Conservation (phyloP, 2,888 invertebrate species). For the Himalopsyche japonica region DNA sequence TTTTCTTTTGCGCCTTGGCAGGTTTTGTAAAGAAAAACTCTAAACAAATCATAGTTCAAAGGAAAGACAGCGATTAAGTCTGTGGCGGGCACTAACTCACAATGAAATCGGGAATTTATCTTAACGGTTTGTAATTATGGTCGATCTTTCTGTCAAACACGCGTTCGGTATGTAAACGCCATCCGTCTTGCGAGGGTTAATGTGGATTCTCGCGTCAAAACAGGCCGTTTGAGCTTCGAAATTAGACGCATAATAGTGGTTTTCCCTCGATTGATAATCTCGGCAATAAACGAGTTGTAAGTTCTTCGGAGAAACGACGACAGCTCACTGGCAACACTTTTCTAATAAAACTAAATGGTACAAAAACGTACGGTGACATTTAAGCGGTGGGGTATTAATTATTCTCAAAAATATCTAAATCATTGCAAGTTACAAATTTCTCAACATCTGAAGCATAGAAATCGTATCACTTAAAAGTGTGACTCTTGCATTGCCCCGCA, state of each 20-base stretch:
- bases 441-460: no score
- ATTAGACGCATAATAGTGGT: conserved; percentile 17
- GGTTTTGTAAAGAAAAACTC: neutral
- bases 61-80: neutral
- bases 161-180: conserved; percentile 5
- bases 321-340: conserved; percentile 1
- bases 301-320: conserved; percentile 6
- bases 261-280: conserved; percentile 22
- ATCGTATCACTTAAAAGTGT: no score
- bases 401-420: no score
- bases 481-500: no score
- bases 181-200: conserved; percentile 22
- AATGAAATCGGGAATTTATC: conserved; percentile 12
- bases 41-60: neutral
- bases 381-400: no score
- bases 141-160: conserved; percentile 8
- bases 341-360: neutral
- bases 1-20: neutral
- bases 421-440: no score
- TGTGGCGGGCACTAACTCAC: neutral
- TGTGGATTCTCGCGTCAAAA: conserved; percentile 24
- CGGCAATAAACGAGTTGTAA: conserved; percentile 3
- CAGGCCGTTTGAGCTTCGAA: conserved; percentile 19
- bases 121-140: conserved; percentile 20
- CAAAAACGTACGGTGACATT: neutral